Base-by-base conservation (phyloP, 2,797 vertebrate genomes). In the Phataginus tetradactyla region DNA sequence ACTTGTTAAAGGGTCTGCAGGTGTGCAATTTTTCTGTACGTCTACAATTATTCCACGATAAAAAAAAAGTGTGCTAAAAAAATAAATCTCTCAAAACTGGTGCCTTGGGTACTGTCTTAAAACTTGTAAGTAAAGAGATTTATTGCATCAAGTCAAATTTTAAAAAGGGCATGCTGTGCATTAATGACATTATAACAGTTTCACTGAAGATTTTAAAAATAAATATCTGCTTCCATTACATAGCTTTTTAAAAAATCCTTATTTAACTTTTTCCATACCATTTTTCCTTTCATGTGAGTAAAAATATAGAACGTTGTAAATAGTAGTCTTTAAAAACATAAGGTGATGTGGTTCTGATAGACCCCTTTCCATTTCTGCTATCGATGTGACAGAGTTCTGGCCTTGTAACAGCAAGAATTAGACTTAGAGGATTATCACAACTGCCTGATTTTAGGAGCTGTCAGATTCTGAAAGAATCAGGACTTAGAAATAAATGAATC, bases 401-500 rank as follows among this genome's bases (percentile, higher is more conserved):
- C 7, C 37, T 69, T 78, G 3, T 49, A 85, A 88, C 39, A 90
- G 68, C 45, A 90, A 95, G 59, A 88, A 93, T 86, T 86, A 79
- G 83, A 90, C 86, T 91, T 55, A 83, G 68, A 93, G 72, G 63
- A 93, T 83, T 90, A 92, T 91, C 27, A 68, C n/a, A 93, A 81
- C 32, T 42, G 45, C 32, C 84, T 83, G 12, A 94, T 84, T 86
- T 93, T 66, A 84, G 57, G 45, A 95, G 66, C 27, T 90, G 23
- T 84, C 90, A 90, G 53, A 75, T 51, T 61, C 42, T 68, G 53
- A 86, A 80, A 93, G 80, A 93, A 93, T 32, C 45, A 86, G 68
- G n/a, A 86, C 64, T 93, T 95, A 77, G 63, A 96, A 92, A 97
- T 49, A 68, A 95, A 96, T 86, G 86, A 80, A 94, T 86, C 89